These are phyloP conservation scores for Hyperopisus bebe DNA, from an alignment of 2,113 vertebrate genomes.

Conservation along the genomic window DNA sequence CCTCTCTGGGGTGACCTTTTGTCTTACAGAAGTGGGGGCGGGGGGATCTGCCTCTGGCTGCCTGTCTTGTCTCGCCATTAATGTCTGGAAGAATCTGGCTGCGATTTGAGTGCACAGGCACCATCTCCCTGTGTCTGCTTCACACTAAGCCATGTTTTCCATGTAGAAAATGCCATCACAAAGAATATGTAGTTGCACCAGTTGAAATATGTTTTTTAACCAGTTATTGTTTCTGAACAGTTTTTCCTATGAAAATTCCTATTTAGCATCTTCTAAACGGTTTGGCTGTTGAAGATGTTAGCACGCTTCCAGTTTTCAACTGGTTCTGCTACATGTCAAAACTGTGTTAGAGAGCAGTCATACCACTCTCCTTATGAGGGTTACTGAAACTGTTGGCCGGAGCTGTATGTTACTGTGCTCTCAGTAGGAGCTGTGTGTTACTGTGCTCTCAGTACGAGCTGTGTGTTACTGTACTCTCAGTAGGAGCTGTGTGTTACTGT, in stretches of 20 bases:
- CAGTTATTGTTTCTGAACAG: background rate
- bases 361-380: background rate
- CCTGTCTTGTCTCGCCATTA: background rate
- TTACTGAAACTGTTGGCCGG: background rate
- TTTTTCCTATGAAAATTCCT: background rate
- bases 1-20: background rate
- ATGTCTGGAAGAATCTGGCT: background rate
- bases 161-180: background rate
- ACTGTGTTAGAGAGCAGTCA: background rate
- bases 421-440: background rate
- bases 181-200: background rate
- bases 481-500: background rate
- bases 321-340: background rate
- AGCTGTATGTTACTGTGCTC: background rate
- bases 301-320: background rate
- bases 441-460: background rate
- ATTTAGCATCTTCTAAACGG: background rate
- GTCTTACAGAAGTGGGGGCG: background rate
- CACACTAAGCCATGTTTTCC: background rate
- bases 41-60: background rate
- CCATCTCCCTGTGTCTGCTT: background rate
- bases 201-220: background rate
- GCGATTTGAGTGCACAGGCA: background rate
- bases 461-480: background rate
- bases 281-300: background rate